Evolutionary conservation across 2,888 invertebrate species (phyloP).

Genomic region (Spodoptera exigua): DNA sequence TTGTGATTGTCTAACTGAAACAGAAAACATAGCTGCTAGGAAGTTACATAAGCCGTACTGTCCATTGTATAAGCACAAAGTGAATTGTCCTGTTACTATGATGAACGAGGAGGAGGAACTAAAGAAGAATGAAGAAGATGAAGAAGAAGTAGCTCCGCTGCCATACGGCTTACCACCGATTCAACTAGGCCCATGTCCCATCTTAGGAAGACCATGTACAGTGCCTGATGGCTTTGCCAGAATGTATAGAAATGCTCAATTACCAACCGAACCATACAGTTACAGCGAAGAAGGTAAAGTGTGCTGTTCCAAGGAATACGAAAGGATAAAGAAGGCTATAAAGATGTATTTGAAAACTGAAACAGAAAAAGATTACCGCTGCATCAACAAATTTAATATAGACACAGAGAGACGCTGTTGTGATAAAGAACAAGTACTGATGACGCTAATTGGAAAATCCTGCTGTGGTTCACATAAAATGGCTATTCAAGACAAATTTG

Average conservation of each 20-base stretch:
- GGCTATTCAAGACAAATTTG: constrained; percentile 78
- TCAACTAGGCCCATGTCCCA: constrained; percentile 83
- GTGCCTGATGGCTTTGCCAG: constrained; percentile 83
- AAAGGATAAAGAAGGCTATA: constrained; percentile 83
- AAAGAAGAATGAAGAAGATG: constrained; percentile 76
- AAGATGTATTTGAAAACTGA: constrained; percentile 80
- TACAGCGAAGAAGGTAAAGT: constrained; percentile 83
- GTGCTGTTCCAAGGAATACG: constrained; percentile 84
- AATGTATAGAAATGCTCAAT: constrained; percentile 80
- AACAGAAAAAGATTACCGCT: constrained; percentile 79
- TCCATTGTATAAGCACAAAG: constrained; percentile 80
- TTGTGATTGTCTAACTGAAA: constrained; percentile 78
- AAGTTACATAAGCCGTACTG: constrained; percentile 81
- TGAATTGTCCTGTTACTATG: constrained; percentile 77
- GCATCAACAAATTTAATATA: constrained; percentile 79
- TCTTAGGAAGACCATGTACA: constrained; percentile 82
- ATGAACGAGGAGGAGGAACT: constrained; percentile 73
- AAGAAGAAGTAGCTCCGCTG: constrained; percentile 77
- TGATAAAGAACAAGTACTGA: constrained; percentile 79
- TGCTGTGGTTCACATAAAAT: constrained; percentile 84
- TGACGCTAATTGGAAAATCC: constrained; percentile 75
- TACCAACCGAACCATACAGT: constrained; percentile 75
- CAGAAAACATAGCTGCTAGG: constrained; percentile 68
- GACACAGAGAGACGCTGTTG: constrained; percentile 84
- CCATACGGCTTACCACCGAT: constrained; percentile 85